Conservation (phyloP, 2,888 invertebrate genomes). For the Plemyria rubiginata region DNA sequence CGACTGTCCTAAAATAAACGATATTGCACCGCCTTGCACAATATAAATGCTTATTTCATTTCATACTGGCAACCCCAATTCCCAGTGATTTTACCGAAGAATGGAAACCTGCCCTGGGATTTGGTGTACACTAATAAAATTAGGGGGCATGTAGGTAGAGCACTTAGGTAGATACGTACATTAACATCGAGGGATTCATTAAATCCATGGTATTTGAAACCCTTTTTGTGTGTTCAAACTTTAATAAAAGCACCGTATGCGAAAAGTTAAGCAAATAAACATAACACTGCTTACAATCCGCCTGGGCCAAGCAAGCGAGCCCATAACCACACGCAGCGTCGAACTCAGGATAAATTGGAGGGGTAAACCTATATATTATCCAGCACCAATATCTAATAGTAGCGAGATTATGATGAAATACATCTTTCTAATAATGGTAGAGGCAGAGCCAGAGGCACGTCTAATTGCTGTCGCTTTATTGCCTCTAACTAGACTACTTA, state of each 20-base stretch:
- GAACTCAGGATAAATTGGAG: neutral
- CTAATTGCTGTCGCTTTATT: too few species aligned
- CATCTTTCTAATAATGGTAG: too few species aligned
- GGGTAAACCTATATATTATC: too few species aligned
- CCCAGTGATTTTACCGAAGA: neutral
- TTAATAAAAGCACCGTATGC: slow-evolving; percentile 36
- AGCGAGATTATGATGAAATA: too few species aligned
- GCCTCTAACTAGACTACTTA: too few species aligned
- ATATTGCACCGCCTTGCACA: too few species aligned
- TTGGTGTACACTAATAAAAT: slow-evolving; percentile 5
- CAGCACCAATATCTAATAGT: too few species aligned
- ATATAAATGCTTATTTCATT: neutral
- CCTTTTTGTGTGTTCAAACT: slow-evolving; percentile 33
- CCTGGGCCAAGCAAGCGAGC: slow-evolving; percentile 30
- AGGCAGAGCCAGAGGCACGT: too few species aligned
- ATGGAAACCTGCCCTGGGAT: neutral
- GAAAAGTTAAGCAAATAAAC: slow-evolving; percentile 39
- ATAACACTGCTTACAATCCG: slow-evolving; percentile 34
- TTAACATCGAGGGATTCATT: slow-evolving; percentile 28
- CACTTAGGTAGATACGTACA: too few species aligned
- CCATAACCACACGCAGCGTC: slow-evolving; percentile 25
- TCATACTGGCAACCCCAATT: neutral
- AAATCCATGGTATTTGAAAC: slow-evolving; percentile 28
- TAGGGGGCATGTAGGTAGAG: too few species aligned
- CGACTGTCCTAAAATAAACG: too few species aligned